phyloP scores from a whole-genome alignment of 2,888 invertebrate genomes.

The Gastrophysa polygoni region DNA sequence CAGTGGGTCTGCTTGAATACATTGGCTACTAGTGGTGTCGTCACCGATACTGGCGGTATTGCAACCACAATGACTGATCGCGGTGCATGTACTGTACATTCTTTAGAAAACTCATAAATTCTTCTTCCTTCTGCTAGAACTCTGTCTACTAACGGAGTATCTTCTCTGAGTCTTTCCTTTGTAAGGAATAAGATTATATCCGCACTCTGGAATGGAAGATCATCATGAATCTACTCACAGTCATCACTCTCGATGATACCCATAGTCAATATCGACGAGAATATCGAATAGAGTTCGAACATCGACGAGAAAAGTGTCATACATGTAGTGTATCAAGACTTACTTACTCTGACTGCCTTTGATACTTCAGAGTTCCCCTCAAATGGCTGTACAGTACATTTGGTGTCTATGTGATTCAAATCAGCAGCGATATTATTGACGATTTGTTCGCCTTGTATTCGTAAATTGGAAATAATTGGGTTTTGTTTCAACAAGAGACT shows the following conservation, averaged over 20 bases:
- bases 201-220: slow-evolving; percentile 45
- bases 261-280: too few relatives aligned
- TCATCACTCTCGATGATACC: too few relatives aligned
- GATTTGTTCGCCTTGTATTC: slow-evolving; percentile 47
- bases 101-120: slow-evolving; percentile 54
- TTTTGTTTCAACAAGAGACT: slow-evolving; percentile 64
- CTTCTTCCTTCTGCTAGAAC: slow-evolving; percentile 49
- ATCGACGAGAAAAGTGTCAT: too few relatives aligned
- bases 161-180: slow-evolving; percentile 24
- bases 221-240: background rate
- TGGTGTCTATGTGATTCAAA: slow-evolving; percentile 52
- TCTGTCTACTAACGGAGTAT: slow-evolving; percentile 41
- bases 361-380: slow-evolving; percentile 39
- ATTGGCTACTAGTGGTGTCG: slow-evolving; percentile 61
- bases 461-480: slow-evolving; percentile 53
- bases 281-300: too few relatives aligned
- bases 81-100: slow-evolving; percentile 62
- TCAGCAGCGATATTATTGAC: slow-evolving; percentile 49
- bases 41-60: slow-evolving; percentile 63
- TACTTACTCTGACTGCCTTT: slow-evolving; percentile 48
- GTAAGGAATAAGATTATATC: slow-evolving; percentile 51
- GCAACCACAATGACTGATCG: slow-evolving; percentile 62
- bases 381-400: slow-evolving; percentile 44
- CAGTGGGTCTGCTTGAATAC: slow-evolving; percentile 55
- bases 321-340: background rate